phyloP scores from a whole-genome alignment of 2,888 invertebrate genomes.

The Limnephilus auricula region DNA sequence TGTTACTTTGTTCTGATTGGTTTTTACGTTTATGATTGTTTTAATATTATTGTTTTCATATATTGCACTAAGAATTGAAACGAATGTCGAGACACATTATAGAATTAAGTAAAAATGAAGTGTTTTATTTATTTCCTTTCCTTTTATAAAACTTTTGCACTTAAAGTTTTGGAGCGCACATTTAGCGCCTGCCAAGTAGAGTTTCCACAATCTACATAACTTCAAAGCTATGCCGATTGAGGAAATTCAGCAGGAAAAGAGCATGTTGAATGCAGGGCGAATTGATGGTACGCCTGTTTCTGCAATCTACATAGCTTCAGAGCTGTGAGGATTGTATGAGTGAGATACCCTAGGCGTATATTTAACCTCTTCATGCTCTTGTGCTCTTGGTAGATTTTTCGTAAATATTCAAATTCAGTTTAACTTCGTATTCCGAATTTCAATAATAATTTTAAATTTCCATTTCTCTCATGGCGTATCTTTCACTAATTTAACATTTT shows the following conservation, averaged over 20 bases:
- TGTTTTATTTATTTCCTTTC: constrained; percentile 27
- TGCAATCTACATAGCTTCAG: neutral
- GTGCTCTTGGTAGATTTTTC: too few species aligned
- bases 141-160: neutral
- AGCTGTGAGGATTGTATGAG: neutral
- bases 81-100: constrained; percentile 36
- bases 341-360: neutral
- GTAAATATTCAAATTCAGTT: too few species aligned
- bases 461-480: too few species aligned
- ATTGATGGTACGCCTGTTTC: neutral
- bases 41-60: neutral
- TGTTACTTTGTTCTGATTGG: neutral
- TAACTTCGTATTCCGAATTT: too few species aligned
- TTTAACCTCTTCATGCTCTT: neutral
- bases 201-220: too few species aligned
- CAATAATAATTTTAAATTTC: too few species aligned
- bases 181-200: too few species aligned
- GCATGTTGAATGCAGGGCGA: neutral
- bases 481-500: too few species aligned
- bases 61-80: constrained; percentile 39
- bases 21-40: neutral
- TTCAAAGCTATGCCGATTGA: too few species aligned
- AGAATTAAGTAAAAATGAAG: constrained; percentile 37
- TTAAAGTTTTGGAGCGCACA: too few species aligned
- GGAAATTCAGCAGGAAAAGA: too few species aligned